Conservation (phyloP, 92 coral and sea anemone genomes). For the Phymanthus crucifer region DNA sequence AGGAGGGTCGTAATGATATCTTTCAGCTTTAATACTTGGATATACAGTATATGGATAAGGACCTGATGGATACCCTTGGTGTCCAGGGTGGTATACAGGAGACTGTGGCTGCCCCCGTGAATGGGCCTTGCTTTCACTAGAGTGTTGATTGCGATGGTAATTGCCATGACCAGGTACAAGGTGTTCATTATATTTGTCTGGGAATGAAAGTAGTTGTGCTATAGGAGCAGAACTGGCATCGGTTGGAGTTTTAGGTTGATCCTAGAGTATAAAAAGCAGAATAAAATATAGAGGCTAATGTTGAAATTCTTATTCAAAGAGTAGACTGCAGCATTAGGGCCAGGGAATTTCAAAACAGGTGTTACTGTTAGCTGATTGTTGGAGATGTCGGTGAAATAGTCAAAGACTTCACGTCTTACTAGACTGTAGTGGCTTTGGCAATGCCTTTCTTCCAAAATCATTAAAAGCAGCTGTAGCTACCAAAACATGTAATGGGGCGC, state of each 20-base stretch:
- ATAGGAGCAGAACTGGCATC: constrained; percentile 85
- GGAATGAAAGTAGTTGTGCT: constrained; percentile 73
- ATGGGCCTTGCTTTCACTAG: constrained; percentile 41
- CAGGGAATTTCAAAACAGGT: too few species aligned
- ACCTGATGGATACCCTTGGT: constrained; percentile 63
- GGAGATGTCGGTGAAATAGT: too few species aligned
- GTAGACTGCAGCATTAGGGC: too few species aligned
- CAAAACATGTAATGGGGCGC: too few species aligned
- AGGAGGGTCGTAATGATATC: constrained; percentile 74
- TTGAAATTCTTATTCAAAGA: too few species aligned
- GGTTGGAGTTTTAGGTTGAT: constrained; percentile 67
- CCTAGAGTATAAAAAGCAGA: constrained; percentile 22
- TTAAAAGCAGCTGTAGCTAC: too few species aligned
- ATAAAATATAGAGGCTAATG: neutral
- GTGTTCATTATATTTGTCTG: constrained; percentile 72
- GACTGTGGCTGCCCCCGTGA: constrained; percentile 62
- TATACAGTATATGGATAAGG: constrained; percentile 77
- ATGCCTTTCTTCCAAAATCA: too few species aligned
- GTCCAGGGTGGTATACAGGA: constrained; percentile 73
- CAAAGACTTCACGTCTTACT: too few species aligned
- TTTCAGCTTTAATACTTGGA: constrained; percentile 66
- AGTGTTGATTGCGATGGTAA: constrained; percentile 51
- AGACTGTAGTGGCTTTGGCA: too few species aligned
- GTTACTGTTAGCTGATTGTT: too few species aligned
- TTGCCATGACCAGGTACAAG: constrained; percentile 64